A percentile compares a stretch with the other conserved stretches of the same genome.
These are phyloP conservation scores for Heliothis subflexa DNA, from an alignment of 1,140 invertebrate species.

Conservation along the genomic window DNA sequence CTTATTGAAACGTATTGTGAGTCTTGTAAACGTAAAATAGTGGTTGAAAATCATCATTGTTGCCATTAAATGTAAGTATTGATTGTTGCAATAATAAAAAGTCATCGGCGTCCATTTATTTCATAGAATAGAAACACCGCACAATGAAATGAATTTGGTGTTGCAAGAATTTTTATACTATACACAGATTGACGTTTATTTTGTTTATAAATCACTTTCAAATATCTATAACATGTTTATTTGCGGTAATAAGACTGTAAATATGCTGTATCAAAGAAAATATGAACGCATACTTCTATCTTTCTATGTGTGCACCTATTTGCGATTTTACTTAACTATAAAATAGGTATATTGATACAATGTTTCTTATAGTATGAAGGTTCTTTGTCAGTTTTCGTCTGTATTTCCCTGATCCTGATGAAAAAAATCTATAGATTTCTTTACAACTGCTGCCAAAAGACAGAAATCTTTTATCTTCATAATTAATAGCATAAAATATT, in stretches of 20 bases:
- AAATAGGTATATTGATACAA: background rate
- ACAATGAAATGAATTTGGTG: conserved; percentile 57
- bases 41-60: conserved; percentile 58
- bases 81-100: conserved; percentile 80
- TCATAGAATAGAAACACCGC: conserved; percentile 74
- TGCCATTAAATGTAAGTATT: conserved; percentile 75
- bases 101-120: conserved; percentile 10
- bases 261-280: background rate
- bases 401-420: no score
- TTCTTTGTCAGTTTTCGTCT: no score
- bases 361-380: background rate
- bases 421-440: no score
- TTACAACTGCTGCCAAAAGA: no score
- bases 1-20: background rate
- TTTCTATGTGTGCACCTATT: background rate
- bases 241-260: background rate
- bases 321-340: background rate
- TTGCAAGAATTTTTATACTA: conserved; percentile 70
- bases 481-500: no score
- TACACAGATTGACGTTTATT: conserved; percentile 44
- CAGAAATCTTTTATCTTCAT: no score
- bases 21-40: background rate
- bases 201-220: conserved; percentile 40
- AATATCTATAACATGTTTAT: background rate
- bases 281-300: background rate